Evolutionary conservation across 2,113 vertebrate species (phyloP), one percentile per base, ranked within the genome.

Genomic region (Nothoprocta pentlandii): DNA sequence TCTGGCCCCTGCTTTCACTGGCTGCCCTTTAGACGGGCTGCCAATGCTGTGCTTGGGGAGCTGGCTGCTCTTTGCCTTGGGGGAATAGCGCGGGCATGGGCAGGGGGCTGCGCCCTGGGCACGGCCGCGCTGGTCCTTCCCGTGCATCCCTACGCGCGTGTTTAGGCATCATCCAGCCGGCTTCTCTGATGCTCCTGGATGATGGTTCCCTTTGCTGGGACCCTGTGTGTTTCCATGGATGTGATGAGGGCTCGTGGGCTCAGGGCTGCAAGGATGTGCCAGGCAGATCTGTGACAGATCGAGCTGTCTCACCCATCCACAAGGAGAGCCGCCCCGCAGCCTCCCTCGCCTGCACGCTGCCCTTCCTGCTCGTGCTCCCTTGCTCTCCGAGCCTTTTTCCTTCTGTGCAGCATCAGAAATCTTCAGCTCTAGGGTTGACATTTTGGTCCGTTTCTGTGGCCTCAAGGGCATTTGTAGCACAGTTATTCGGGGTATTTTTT

Each of bases 261-360:
- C 25, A 61, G 28, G 58, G 25, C 39, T 71, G 28, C 54, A 56
- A 56, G 26, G 54, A 56, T 56, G 19, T 42, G 49, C 74, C 41
- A 49, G 20, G 89, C n/a, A 81, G 67, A 44, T 20, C 41, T 0
- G 0, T 71, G 81, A 44, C 7, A 54, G 22, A 67, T 63, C 22
- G 51, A 22, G 36, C 34, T 62, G 32, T 46, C 41, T 66, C 67
- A 47, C 12, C 74, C 26, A 47, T 20, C 7, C 51, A 12, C 25
- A 71, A 70, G 30, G 67, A 14, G 36, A 30, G 46, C 42, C 17
- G 9, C 78, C 36, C 28, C 68, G 68, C 36, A 34, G 47, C 32
- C 74, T 53, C 28, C 61, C 46, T 5, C 1, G 53, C 26, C n/a
- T 17, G 46, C 71, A 14, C 0, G 0, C 51, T 70, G 66, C 49